These are phyloP conservation scores for Turdus rufiventris DNA, from an alignment of 2,113 vertebrate genomes.

Conservation along the genomic window DNA sequence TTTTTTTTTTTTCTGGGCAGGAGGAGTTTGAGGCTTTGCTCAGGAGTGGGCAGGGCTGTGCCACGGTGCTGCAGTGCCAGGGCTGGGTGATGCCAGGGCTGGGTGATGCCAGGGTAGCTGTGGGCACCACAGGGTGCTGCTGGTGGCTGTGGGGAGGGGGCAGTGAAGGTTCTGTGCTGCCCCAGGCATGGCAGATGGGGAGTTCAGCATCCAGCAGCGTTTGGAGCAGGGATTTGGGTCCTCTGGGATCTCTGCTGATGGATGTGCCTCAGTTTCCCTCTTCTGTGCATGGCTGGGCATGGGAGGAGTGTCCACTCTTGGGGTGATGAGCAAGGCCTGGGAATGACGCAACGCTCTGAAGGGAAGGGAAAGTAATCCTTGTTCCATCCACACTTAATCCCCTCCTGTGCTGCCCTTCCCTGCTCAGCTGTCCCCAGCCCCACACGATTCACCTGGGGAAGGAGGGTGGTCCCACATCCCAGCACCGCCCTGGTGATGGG, in stretches of 20 bases:
- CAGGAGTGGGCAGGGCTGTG: not conserved
- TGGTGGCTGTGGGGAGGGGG: not conserved
- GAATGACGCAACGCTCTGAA: not conserved
- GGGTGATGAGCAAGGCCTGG: not conserved
- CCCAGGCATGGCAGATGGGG: not conserved
- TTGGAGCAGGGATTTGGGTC: fast-evolving
- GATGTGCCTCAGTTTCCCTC: not conserved
- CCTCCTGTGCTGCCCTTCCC: not conserved
- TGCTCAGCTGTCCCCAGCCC: not conserved
- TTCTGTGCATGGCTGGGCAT: fast-evolving
- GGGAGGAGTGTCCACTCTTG: not conserved
- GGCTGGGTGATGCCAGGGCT: not conserved
- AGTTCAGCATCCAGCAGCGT: fast-evolving
- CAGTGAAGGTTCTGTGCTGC: fast-evolving
- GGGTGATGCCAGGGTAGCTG: not conserved
- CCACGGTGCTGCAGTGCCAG: not conserved
- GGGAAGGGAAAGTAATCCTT: not conserved
- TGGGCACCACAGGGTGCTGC: not conserved
- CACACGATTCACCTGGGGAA: fast-evolving
- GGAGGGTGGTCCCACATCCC: not conserved
- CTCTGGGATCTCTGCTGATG: not conserved
- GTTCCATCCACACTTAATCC: not conserved
- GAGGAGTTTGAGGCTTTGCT: not conserved
- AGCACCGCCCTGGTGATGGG: fast-evolving
- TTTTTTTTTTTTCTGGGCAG: not conserved